phyloP scores from a whole-genome alignment of 2,113 vertebrate species.

The Entelurus aequoreus region DNA sequence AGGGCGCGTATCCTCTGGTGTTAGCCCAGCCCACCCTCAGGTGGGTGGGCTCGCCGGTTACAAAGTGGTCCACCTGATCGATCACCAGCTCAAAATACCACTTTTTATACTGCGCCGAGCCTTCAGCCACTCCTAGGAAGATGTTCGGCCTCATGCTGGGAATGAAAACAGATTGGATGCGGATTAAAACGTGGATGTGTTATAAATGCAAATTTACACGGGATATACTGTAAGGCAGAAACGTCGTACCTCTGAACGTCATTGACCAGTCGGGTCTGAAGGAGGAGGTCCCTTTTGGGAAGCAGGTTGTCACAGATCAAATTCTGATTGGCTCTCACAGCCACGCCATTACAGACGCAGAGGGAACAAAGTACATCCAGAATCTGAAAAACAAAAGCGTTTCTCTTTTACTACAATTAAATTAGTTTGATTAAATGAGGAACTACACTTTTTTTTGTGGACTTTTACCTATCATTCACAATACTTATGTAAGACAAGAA shows the following conservation, averaged over 20 bases:
- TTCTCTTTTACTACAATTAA: too few species aligned
- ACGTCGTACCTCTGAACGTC: constrained; percentile 87
- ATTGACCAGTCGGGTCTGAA: constrained; percentile 92
- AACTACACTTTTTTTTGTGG: too few species aligned
- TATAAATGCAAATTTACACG: too few species aligned
- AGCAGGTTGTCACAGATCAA: constrained; percentile 94
- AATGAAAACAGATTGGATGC: constrained; percentile 5
- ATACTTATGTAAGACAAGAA: too few species aligned
- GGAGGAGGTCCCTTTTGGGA: constrained; percentile 87
- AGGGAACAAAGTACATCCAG: constrained; percentile 92
- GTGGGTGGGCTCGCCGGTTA: constrained; percentile 88
- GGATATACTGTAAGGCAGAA: not conserved
- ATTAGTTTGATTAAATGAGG: too few species aligned
- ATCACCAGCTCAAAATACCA: constrained; percentile 97
- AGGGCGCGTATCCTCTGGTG: constrained; percentile 90
- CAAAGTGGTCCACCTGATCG: constrained; percentile 94
- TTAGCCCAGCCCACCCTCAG: constrained; percentile 94
- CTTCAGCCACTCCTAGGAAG: constrained; percentile 90
- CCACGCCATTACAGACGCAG: constrained; percentile 93
- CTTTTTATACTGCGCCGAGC: constrained; percentile 94
- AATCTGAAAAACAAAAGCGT: constrained; percentile 69
- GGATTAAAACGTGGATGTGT: too few species aligned
- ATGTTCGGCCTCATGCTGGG: constrained; percentile 91
- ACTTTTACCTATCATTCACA: too few species aligned
- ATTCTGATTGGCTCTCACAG: constrained; percentile 96